Base-by-base conservation (phyloP, 2,113 vertebrate species). In the Crotalus horridus region DNA sequence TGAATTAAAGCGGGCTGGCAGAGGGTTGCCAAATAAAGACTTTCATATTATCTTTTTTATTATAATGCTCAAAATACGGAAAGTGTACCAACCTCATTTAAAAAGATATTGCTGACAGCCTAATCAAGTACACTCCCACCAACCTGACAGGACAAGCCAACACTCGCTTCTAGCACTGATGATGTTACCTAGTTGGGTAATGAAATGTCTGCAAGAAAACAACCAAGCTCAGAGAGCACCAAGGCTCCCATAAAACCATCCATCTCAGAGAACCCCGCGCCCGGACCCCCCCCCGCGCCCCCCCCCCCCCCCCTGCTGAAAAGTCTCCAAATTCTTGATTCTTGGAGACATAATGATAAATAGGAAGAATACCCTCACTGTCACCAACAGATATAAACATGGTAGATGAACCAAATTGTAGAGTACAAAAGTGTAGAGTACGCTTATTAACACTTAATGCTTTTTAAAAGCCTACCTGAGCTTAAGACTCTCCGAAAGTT, bases 401-500 rank as follows among this genome's bases (percentile, higher is more conserved):
- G 90, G 48, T 21, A 89, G 74, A 55, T 94, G 26, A 92, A 6
- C 3, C 10, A 90, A 9, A 92, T 64, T 91, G 92, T 39, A 43
- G 93, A 89, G 29, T 29, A 46, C 23, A 5, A 51, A 51, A 51
- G 48, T 51, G 48, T 51, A 51, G 93, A 88, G 26, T 26, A 46
- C 21, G 4, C 24, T 92, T 89, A 53, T 33, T 61, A 23, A 4
- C 39, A 64, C 89, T 55, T 92, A 55, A 91, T 43, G 58, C 4
- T 93, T 26, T 85, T 46, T 33, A 5, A 89, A 88, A 51, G 95
- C 96, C 0, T 97, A 98, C 98, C 98, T 98, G 96, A 99, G 98
- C 97, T 99, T 99, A 96, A 99, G 98, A 97, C 99, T 99, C 95
- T 98, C 98, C 87, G 99, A 99, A 43, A 99, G 98, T 96, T 98